Percentiles rank a stretch among this genome's conserved stretches.
Conservation (phyloP, 35 echinoderm and acorn worm species). For the Apostichopus californicus region DNA sequence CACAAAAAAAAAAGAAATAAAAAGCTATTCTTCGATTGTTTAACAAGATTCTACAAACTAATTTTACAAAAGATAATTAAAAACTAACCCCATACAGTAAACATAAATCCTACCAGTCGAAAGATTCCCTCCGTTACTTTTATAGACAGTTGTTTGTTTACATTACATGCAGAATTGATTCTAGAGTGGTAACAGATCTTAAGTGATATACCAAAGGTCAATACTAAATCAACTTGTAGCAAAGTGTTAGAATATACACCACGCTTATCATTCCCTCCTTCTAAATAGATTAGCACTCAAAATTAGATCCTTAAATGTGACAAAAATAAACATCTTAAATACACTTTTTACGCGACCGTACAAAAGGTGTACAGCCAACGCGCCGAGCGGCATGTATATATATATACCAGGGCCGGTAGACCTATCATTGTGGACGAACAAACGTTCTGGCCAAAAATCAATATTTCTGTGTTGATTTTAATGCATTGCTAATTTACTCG, state of each 20-base stretch:
- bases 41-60: too few relatives aligned
- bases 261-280: background rate
- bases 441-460: constrained; percentile 47
- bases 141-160: too few relatives aligned
- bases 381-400: background rate
- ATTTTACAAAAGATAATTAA: too few relatives aligned
- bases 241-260: background rate
- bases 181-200: too few relatives aligned
- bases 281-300: background rate
- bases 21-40: too few relatives aligned
- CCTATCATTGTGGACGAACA: constrained; percentile 31
- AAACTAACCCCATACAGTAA: too few relatives aligned
- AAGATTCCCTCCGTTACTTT: too few relatives aligned
- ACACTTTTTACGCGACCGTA: background rate
- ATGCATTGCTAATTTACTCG: constrained; percentile 63
- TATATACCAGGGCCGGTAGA: background rate
- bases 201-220: background rate
- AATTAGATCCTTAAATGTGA: background rate
- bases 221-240: background rate
- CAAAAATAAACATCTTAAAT: background rate
- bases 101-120: too few relatives aligned
- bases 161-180: too few relatives aligned
- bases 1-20: too few relatives aligned
- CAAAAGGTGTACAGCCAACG: background rate
- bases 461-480: constrained; percentile 57